Conservation (phyloP, 1,140 invertebrate genomes). For the Zaprionus gabonicus region DNA sequence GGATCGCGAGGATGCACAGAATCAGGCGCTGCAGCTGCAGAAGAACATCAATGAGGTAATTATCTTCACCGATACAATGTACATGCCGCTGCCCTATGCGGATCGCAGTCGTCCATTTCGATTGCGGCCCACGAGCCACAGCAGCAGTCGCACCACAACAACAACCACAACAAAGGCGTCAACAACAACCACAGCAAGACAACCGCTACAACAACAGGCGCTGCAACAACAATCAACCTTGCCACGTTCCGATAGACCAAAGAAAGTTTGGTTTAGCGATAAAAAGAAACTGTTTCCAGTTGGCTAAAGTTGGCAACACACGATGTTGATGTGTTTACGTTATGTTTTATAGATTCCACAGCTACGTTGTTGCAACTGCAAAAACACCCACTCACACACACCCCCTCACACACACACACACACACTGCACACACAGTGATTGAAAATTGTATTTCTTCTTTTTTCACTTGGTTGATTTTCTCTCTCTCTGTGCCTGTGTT, state of each 20-base stretch:
- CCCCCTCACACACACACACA: slow-evolving; percentile 4
- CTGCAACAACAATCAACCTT: slow-evolving; percentile 32
- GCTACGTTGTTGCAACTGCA: slow-evolving; percentile 42
- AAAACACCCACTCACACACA: slow-evolving; percentile 36
- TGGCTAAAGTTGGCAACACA: slow-evolving; percentile 58
- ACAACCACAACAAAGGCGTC: slow-evolving; percentile 16
- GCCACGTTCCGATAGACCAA: slow-evolving; percentile 54
- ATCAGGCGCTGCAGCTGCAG: slow-evolving; percentile 85
- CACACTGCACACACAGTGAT: slow-evolving; percentile 11
- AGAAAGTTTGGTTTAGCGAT: slow-evolving; percentile 84
- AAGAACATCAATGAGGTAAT: slow-evolving; percentile 84
- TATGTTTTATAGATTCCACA: slow-evolving; percentile 40
- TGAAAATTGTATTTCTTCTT: slow-evolving; percentile 22
- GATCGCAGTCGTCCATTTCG: slow-evolving; percentile 70
- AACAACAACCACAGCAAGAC: slow-evolving; percentile 36
- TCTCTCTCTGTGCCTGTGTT: slow-evolving; percentile 41
- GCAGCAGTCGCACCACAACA: slow-evolving; percentile 43
- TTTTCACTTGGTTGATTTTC: slow-evolving; percentile 59
- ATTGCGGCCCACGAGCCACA: slow-evolving; percentile 29
- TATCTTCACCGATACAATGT: slow-evolving; percentile 83
- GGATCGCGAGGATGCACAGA: slow-evolving; percentile 92
- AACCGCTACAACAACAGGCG: slow-evolving; percentile 38
- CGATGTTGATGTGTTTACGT: slow-evolving; percentile 16
- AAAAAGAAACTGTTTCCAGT: slow-evolving; percentile 83
- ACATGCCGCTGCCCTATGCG: slow-evolving; percentile 74